These are phyloP conservation scores for Hipparchia sbordonii DNA, from an alignment of 2,888 invertebrate genomes.

Conservation along the genomic window DNA sequence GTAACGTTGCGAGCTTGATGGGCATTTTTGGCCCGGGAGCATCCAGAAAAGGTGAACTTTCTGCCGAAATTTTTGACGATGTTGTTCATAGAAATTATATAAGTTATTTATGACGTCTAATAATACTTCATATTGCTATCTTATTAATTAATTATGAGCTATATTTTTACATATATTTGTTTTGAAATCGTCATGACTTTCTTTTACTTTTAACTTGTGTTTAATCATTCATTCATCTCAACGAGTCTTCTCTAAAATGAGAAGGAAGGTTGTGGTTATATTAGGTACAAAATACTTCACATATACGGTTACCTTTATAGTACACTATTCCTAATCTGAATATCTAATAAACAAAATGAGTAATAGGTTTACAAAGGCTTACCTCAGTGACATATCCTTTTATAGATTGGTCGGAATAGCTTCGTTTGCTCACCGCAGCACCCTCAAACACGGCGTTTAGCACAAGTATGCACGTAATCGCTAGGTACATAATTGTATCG, in stretches of 20 bases:
- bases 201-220: too few species aligned
- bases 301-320: neutral
- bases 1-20: too few species aligned
- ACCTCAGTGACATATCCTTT: constrained; percentile 93
- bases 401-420: constrained; percentile 91
- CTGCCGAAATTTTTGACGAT: neutral
- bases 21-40: too few species aligned
- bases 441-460: constrained; percentile 63
- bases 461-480: constrained; percentile 63
- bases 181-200: too few species aligned
- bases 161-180: too few species aligned
- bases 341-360: neutral
- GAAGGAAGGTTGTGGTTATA: neutral
- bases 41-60: neutral
- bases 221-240: too few species aligned
- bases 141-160: too few species aligned
- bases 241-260: too few species aligned
- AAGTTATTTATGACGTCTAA: too few species aligned
- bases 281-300: too few species aligned
- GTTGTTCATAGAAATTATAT: neutral
- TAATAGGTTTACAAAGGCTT: constrained; percentile 39
- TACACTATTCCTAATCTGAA: neutral
- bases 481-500: constrained; percentile 37
- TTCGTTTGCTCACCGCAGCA: constrained; percentile 83
- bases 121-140: too few species aligned